These are phyloP conservation scores for Elephantulus edwardii DNA, from an alignment of 2,113 vertebrate species.

Conservation along the genomic window DNA sequence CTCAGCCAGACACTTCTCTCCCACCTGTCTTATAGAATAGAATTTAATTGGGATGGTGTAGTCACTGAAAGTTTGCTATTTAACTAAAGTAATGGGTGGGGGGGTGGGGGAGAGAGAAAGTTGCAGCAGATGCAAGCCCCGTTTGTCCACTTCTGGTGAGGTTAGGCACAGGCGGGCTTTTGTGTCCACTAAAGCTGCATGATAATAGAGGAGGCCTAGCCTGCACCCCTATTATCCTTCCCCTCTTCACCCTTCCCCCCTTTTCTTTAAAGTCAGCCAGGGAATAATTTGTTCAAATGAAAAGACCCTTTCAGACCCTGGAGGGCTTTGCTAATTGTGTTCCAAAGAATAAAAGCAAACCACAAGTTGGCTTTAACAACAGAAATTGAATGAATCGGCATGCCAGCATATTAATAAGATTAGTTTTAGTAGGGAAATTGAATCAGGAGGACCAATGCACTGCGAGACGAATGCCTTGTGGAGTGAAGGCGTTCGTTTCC, in stretches of 20 bases:
- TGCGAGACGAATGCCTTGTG: neutral
- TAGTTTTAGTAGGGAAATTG: constrained; percentile 78
- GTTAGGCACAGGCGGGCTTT: constrained; percentile 79
- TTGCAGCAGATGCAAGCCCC: constrained; percentile 24
- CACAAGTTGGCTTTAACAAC: constrained; percentile 78
- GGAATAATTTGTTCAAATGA: constrained; percentile 86
- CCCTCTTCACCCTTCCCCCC: neutral
- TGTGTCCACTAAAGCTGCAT: constrained; percentile 73
- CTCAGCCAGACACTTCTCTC: constrained; percentile 58
- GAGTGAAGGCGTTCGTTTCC: neutral
- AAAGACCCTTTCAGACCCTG: constrained; percentile 84
- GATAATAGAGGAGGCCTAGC: constrained; percentile 60
- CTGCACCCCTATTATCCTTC: neutral
- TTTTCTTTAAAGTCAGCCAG: constrained; percentile 64
- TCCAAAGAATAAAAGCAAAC: constrained; percentile 83
- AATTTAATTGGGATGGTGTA: constrained; percentile 55
- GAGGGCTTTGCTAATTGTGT: constrained; percentile 86
- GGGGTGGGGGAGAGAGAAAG: constrained; percentile 36
- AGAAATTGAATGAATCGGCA: constrained; percentile 75
- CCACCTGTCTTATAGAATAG: constrained; percentile 69
- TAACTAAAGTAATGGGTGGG: neutral
- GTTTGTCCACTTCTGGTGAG: constrained; percentile 63
- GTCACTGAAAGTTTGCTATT: constrained; percentile 64
- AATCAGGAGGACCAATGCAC: constrained; percentile 50
- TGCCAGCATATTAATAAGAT: constrained; percentile 77